Base-by-base conservation (phyloP, 1,140 invertebrate species). In the Zelostemma sp. region DNA sequence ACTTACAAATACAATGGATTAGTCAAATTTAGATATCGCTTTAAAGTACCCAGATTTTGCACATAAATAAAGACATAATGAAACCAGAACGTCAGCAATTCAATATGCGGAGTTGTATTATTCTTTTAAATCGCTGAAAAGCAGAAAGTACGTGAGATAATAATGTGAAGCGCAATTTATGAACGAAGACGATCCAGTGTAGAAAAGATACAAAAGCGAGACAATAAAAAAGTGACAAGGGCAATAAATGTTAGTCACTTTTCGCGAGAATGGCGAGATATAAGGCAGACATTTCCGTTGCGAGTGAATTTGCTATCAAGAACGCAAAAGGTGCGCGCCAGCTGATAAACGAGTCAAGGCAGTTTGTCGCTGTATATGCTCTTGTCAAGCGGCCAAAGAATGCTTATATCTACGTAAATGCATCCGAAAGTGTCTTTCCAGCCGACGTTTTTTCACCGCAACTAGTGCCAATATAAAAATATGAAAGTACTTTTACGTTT, bases 401-500 rank as follows among this genome's bases (percentile, higher is more conserved):
- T 28, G 38, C 46, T 41, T 53, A 48, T 41, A 21, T 48, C 11
- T 14, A 64, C 50, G 62, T 47, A 58, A 58, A 65, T 43, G 45
- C 33, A 49, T 65, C 49, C 55, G 49, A 38, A 9, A 31, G 49
- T 49, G 45, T 59, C 51, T 47, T 47, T 19, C 9, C 40, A 18
- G 62, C 25, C 11, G 49, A 58, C 21, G 46, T 15, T 16, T 51
- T 48, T 59, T 54, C 54, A 19, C 31, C 31, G 31, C 14, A 12
- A 9, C 35, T 14, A 1, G 38, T 16, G 1, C 6, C 15, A 60
- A 12, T 25, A 31, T 41, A 14, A 41, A 62, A 58, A 57, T 68
- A 68, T 68, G 54, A 68, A 48, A 38, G 54, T 49, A 16, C 53
- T 59, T 55, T 62, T 62, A 35, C 55, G 46, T 61, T 53, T 70